These are phyloP conservation scores for Nemapogon koenigi DNA, from an alignment of 2,888 invertebrate species.

Conservation along the genomic window DNA sequence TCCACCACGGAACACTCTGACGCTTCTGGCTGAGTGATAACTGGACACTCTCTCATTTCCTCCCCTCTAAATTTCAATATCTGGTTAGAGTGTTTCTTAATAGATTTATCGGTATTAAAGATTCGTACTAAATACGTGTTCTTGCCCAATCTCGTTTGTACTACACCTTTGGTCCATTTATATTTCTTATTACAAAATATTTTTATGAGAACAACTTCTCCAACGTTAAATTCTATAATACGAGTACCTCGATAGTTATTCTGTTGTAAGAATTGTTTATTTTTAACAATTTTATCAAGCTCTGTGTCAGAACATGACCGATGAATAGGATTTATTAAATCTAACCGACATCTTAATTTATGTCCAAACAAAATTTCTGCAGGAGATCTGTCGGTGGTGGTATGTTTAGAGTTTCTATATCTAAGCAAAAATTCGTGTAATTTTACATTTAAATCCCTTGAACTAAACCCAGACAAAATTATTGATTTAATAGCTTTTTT, in stretches of 20 bases:
- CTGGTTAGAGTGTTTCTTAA: too few species aligned
- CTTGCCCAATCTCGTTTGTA: too few species aligned
- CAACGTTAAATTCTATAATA: not conserved
- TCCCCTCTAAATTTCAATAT: too few species aligned
- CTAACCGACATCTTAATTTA: too few species aligned
- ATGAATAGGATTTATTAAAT: too few species aligned
- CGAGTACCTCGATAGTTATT: conserved; percentile 4
- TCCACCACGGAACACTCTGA: too few species aligned
- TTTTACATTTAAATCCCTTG: conserved; percentile 1
- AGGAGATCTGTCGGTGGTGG: conserved; percentile 11
- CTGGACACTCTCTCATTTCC: too few species aligned
- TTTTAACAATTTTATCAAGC: too few species aligned
- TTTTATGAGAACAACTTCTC: conserved; percentile 9
- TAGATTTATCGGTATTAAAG: too few species aligned
- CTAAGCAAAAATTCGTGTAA: conserved; percentile 11
- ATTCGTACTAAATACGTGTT: too few species aligned
- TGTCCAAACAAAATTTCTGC: conserved; percentile 12
- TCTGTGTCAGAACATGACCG: too few species aligned
- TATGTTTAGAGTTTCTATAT: conserved; percentile 13
- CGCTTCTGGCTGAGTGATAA: too few species aligned
- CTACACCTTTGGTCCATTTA: conserved; percentile 13
- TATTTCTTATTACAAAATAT: conserved; percentile 8
- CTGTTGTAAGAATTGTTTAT: conserved; percentile 12
- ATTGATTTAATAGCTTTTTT: conserved; percentile 10
- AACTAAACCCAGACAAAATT: conserved; percentile 8